Percentiles rank a stretch among this genome's conserved stretches.
Conservation (phyloP, 2,888 invertebrate genomes). For the Hipparchia semele region DNA sequence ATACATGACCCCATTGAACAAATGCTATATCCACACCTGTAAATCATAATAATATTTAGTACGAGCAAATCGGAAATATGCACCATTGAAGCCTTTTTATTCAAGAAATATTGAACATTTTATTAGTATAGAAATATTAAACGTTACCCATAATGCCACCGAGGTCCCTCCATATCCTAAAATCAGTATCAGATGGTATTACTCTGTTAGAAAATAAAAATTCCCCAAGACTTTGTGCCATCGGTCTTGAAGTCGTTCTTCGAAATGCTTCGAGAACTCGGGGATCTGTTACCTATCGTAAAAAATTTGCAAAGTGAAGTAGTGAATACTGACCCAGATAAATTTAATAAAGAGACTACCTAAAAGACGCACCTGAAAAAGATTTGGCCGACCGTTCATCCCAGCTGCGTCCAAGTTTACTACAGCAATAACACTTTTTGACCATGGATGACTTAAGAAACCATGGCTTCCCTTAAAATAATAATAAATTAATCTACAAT, state of each 20-base stretch:
- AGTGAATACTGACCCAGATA: no score
- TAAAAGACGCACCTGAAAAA: conserved; percentile 87
- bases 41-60: no score
- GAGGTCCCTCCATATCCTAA: conserved; percentile 88
- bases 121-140: neutral
- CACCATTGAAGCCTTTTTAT: no score
- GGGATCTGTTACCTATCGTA: conserved; percentile 84
- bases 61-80: no score
- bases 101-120: no score
- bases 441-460: conserved; percentile 90
- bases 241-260: conserved; percentile 21
- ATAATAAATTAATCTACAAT: no score
- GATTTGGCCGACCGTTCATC: conserved; percentile 93
- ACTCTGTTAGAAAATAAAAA: conserved; percentile 63
- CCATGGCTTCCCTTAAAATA: conserved; percentile 86
- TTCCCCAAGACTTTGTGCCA: conserved; percentile 52
- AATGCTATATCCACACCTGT: conserved; percentile 90
- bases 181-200: conserved; percentile 92
- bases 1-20: conserved; percentile 88
- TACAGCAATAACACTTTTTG: conserved; percentile 88
- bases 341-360: no score
- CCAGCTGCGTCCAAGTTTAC: conserved; percentile 97
- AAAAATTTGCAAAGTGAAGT: conserved; percentile 30
- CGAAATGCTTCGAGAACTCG: conserved; percentile 84
- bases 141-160: conserved; percentile 85